A percentile compares a stretch with the other conserved stretches of the same genome.
phyloP scores from a whole-genome alignment of 2,888 invertebrate genomes.

The Chesias legatella region DNA sequence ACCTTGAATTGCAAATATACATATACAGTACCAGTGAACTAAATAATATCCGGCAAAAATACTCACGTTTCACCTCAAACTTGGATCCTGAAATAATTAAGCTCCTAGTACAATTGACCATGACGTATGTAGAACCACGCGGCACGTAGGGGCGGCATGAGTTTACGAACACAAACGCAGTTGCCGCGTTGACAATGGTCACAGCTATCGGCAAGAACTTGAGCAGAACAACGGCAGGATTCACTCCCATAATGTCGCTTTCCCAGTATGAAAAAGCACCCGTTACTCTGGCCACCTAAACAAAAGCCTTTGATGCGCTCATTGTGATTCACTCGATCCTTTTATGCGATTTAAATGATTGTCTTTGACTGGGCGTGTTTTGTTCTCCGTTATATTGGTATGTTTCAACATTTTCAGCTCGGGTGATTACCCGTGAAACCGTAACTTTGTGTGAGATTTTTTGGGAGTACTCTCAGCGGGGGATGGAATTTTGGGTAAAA shows the following conservation, averaged over 20 bases:
- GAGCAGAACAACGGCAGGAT: constrained; percentile 53
- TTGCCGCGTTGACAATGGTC: constrained; percentile 59
- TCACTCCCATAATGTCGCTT: constrained; percentile 62
- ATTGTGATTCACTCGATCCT: constrained; percentile 17
- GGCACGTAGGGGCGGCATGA: constrained; percentile 45
- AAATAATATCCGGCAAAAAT: constrained; percentile 5
- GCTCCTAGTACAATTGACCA: constrained; percentile 54
- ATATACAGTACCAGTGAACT: too few species aligned
- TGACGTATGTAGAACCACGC: constrained; percentile 27
- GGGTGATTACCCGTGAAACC: constrained; percentile 26
- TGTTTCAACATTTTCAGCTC: constrained; percentile 22
- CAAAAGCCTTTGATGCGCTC: constrained; percentile 22
- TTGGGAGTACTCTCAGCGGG: constrained; percentile 22
- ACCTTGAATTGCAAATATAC: too few species aligned
- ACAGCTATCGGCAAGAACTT: constrained; percentile 64
- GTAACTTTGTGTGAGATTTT: constrained; percentile 17
- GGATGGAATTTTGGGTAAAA: constrained; percentile 19
- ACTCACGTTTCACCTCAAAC: constrained; percentile 44
- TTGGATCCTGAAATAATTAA: constrained; percentile 36
- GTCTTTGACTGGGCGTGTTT: constrained; percentile 9
- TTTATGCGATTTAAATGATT: constrained; percentile 12
- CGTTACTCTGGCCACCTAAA: constrained; percentile 61
- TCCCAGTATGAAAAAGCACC: constrained; percentile 66
- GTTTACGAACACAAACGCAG: constrained; percentile 56
- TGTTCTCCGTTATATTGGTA: constrained; percentile 5